phyloP scores from a whole-genome alignment of 1,140 invertebrate species.

The Conus betulinus region DNA sequence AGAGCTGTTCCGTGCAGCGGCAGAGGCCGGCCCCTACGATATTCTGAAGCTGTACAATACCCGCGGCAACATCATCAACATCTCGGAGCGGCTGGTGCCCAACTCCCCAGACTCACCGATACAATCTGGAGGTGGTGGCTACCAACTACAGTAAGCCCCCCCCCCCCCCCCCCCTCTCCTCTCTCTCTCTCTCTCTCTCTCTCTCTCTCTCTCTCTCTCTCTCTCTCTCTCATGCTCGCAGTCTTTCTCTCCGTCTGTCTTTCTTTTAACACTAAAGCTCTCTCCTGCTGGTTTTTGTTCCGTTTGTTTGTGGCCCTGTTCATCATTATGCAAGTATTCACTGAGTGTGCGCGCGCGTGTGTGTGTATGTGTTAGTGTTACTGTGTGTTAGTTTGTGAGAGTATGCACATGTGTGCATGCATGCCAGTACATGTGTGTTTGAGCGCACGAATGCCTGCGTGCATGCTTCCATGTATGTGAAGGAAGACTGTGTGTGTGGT shows the following conservation, averaged over 20 bases:
- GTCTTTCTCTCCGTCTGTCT: not conserved
- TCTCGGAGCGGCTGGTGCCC: constrained; percentile 79
- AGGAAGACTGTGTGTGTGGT: no score
- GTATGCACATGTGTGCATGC: constrained; percentile 7
- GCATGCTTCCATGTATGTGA: not conserved
- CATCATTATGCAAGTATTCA: no score
- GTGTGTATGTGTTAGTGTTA: no score
- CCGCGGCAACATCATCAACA: constrained; percentile 81
- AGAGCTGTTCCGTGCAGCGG: constrained; percentile 72
- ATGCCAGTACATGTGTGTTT: not conserved
- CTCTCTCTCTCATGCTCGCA: not conserved
- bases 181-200: no score
- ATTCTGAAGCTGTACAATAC: constrained; percentile 73
- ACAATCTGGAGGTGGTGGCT: constrained; percentile 80
- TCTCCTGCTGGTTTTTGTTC: not conserved
- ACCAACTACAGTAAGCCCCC: constrained; percentile 55
- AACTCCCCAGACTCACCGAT: constrained; percentile 81
- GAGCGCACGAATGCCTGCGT: not conserved
- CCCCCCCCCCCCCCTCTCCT: no score
- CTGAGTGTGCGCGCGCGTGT: no score
- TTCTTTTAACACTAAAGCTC: not conserved
- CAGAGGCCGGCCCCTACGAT: constrained; percentile 70
- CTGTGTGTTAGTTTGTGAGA: not conserved
- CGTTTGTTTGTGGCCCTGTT: no score
- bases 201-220: no score